Evolutionary conservation across 2,113 vertebrate genomes (phyloP), one percentile per base, ranked within the genome.

Genomic region (Rousettus leschenaultii): DNA sequence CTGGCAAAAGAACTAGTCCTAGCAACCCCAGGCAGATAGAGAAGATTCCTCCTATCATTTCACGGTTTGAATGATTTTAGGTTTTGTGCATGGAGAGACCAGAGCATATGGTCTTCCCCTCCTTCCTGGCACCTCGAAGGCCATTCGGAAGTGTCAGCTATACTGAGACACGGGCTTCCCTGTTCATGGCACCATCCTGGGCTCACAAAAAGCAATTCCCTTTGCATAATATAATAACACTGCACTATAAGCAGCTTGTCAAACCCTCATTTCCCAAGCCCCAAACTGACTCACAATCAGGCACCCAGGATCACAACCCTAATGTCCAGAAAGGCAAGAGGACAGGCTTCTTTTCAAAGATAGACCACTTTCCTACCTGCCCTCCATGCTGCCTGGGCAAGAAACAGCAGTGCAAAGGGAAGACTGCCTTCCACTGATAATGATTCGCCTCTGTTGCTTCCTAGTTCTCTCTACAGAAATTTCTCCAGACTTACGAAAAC

Each of bases 401-500:
- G 91, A 87, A 65, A 89, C 83, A 45, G 35, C 24, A 7, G 48
- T 80, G 7, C 48, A 48, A 71, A 48, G 43, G 15, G 21, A 79
- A 94, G 78, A 43, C 61, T 77, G 80, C 90, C 55, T n/a, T 77
- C 80, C 65, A 55, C 26, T 1, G 38, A 7, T 38, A 13, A 71
- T 89, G 45, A 91, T 55, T 85, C 75, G 78, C n/a, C 22, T 83
- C 79, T 57, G 73, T 28, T 33, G 48, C 90, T 40, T 57, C 74
- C 48, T 80, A 75, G 75, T 68, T 87, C 85, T 89, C 66, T 63
- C 68, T 51, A 55, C 38, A 93, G n/a, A 95, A 90, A 74, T 57
- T 66, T 66, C 88, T 71, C 61, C 65, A 68, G 63, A 87, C 57
- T 75, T 73, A 68, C 0, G 10, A 92, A 61, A 74, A 66, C 19